Conservation (phyloP, 2,797 vertebrate genomes). For the Thunnus albacares region DNA sequence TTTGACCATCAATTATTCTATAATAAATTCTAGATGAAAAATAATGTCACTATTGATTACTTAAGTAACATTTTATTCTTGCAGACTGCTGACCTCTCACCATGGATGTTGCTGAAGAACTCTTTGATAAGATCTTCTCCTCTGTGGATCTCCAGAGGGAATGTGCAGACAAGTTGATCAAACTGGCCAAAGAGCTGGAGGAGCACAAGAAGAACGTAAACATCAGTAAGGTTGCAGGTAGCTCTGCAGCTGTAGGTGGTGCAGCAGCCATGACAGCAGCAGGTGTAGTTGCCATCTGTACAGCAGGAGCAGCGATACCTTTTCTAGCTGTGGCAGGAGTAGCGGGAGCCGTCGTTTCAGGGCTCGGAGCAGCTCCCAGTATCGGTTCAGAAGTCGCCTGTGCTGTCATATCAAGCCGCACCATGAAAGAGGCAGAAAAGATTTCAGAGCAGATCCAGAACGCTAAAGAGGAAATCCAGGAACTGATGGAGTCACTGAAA, state of each 20-base stretch:
- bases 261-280: conserved; percentile 12
- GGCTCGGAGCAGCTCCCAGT: background rate
- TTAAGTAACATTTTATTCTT: background rate
- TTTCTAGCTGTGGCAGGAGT: background rate
- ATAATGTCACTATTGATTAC: too few species aligned
- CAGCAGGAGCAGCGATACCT: conserved; percentile 1
- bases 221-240: conserved; percentile 10
- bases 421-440: background rate
- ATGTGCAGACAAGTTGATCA: background rate
- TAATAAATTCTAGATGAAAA: too few species aligned
- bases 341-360: background rate
- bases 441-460: background rate
- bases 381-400: background rate
- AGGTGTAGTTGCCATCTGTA: background rate
- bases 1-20: too few species aligned
- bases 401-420: background rate
- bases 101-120: background rate
- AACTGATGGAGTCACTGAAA: background rate
- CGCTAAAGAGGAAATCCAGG: background rate
- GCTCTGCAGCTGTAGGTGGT: conserved; percentile 14
- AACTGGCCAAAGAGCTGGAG: background rate
- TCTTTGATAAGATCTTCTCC: conserved; percentile 6
- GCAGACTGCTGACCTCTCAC: background rate
- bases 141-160: background rate
- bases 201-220: background rate